Evolutionary conservation across 2,797 vertebrate genomes (phyloP).

Genomic region (Platyrinchus mystaceus): DNA sequence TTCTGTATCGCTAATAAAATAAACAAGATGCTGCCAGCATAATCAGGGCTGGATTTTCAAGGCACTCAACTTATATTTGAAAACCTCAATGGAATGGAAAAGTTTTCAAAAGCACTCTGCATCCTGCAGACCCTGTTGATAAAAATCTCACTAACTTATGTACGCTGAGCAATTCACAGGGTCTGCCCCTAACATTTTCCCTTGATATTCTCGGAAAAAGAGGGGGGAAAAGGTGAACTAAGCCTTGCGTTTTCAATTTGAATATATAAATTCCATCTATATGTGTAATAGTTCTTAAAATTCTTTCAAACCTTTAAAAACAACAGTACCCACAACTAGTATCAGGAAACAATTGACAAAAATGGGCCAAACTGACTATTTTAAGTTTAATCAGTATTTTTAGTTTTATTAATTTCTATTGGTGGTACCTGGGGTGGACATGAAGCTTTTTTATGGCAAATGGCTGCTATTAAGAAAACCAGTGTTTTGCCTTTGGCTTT

Average conservation of each 20-base stretch:
- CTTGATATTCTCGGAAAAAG: not conserved
- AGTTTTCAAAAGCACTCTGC: not conserved
- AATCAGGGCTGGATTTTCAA: constrained; percentile 1
- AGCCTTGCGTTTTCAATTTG: not conserved
- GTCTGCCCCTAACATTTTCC: not conserved
- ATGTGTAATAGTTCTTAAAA: not conserved
- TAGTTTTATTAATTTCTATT: not conserved
- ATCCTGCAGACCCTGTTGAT: not conserved
- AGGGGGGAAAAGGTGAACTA: not conserved
- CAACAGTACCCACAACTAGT: not conserved
- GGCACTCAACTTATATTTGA: not conserved
- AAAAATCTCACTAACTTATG: not conserved
- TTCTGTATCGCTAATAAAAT: not conserved
- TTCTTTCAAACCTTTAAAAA: not conserved
- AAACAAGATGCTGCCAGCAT: not conserved
- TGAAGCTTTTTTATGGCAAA: not conserved
- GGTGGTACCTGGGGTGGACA: not conserved
- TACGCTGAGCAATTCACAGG: not conserved
- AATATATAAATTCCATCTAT: not conserved
- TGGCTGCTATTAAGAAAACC: not conserved
- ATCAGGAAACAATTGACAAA: not conserved
- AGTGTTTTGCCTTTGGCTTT: not conserved
- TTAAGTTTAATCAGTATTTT: not conserved
- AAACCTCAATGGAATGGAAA: not conserved
- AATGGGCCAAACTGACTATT: not conserved